phyloP scores from a whole-genome alignment of 1,140 invertebrate genomes.

The Lamellibrachia luymesi region DNA sequence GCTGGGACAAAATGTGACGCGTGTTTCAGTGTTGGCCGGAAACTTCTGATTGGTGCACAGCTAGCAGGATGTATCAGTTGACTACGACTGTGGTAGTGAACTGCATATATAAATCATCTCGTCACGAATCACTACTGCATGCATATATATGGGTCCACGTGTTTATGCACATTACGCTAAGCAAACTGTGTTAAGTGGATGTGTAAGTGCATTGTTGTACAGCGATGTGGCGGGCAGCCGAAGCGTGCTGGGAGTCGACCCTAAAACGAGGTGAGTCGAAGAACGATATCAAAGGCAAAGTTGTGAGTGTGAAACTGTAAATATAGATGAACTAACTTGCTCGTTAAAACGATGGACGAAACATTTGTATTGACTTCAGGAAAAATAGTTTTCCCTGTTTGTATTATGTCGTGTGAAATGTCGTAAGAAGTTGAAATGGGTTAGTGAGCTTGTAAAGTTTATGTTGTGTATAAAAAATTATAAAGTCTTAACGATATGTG shows the following conservation, averaged over 20 bases:
- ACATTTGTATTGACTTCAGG: not conserved
- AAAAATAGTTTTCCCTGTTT: not conserved
- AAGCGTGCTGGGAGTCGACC: not conserved
- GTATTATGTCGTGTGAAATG: not conserved
- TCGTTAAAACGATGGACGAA: not conserved
- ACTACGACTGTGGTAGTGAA: not conserved
- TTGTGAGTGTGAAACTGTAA: not conserved
- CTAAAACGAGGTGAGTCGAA: not conserved
- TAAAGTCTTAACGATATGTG: not conserved
- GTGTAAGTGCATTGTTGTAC: not conserved
- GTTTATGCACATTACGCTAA: not conserved
- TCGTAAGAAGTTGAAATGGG: not conserved
- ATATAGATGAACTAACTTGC: not conserved
- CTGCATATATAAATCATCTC: not conserved
- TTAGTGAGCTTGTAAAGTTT: not conserved
- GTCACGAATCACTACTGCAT: not conserved
- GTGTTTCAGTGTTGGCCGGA: not conserved
- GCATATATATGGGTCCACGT: not conserved
- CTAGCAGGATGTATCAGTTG: not conserved
- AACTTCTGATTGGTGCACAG: not conserved
- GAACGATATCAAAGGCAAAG: not conserved
- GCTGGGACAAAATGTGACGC: not conserved
- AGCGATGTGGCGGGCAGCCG: not conserved
- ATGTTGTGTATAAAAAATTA: not conserved
- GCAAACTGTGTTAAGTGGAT: not conserved